Evolutionary conservation across 2,797 vertebrate species (phyloP).

Genomic region (Urocyon cinereoargenteus): DNA sequence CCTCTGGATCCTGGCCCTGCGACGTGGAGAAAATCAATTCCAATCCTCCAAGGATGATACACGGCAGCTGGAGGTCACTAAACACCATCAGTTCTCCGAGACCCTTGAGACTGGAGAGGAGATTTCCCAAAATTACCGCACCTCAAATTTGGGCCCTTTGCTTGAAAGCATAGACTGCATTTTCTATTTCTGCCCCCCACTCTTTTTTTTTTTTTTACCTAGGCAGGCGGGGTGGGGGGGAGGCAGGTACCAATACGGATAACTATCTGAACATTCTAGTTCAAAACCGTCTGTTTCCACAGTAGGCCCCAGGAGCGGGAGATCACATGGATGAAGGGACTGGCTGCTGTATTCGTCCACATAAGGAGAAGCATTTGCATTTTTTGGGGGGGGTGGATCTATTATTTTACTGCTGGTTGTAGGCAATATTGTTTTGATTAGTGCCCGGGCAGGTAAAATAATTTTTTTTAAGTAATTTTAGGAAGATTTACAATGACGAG

Average conservation of each 20-base stretch:
- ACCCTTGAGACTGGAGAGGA: conserved; percentile 62
- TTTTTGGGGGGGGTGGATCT: background rate
- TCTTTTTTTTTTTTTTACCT: background rate
- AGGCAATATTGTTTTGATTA: background rate
- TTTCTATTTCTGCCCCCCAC: background rate
- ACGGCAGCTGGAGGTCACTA: conserved; percentile 67
- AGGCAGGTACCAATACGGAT: background rate
- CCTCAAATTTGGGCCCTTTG: conserved; percentile 49
- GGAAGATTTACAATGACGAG: background rate
- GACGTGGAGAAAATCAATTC: conserved; percentile 88
- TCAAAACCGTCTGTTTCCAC: background rate
- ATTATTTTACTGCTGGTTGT: background rate
- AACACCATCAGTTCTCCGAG: conserved; percentile 62
- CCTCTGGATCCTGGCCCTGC: conserved; percentile 78
- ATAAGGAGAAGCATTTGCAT: background rate
- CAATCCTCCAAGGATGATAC: conserved; percentile 83
- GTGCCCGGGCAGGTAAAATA: background rate
- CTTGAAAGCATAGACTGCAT: conserved; percentile 8
- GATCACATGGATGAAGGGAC: background rate
- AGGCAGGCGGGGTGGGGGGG: no score
- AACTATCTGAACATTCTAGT: background rate
- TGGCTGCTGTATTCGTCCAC: background rate
- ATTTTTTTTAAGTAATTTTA: background rate
- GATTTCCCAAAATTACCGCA: conserved; percentile 74
- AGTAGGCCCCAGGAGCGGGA: background rate